These are phyloP conservation scores for Ametastegia equiseti DNA, from an alignment of 2,888 invertebrate species.

Conservation along the genomic window DNA sequence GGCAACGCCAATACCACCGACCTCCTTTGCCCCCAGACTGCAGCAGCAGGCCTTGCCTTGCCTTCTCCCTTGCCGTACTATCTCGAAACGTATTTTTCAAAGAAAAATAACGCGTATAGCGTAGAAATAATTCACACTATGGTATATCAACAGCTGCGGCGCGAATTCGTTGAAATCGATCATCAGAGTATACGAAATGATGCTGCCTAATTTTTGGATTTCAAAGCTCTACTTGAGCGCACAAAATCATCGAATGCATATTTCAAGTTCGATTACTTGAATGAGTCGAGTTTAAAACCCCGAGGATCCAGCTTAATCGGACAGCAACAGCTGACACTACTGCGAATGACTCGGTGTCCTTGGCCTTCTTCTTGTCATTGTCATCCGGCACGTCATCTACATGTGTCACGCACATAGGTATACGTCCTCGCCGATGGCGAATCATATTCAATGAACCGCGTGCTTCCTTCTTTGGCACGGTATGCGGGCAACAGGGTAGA, in stretches of 20 bases:
- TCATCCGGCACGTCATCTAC: slow-evolving; percentile 30
- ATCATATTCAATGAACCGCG: slow-evolving; percentile 10
- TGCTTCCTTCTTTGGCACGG: neutral
- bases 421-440: slow-evolving; percentile 32
- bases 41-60: no score
- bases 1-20: slow-evolving; percentile 18
- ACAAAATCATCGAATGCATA: no score
- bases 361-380: slow-evolving; percentile 40
- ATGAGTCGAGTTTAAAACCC: neutral
- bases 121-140: neutral
- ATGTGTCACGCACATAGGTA: slow-evolving; percentile 11
- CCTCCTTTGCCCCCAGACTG: neutral
- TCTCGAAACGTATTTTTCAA: neutral
- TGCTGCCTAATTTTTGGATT: no score
- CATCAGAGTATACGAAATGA: no score
- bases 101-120: neutral
- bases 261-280: neutral
- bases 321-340: slow-evolving; percentile 2
- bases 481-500: neutral
- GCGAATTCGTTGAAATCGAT: neutral
- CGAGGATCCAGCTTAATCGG: neutral
- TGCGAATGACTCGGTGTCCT: slow-evolving; percentile 29
- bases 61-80: neutral
- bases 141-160: neutral
- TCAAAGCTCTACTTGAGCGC: no score